Evolutionary conservation across 2,888 invertebrate species (phyloP), one percentile per base, ranked within the genome.

Genomic region (Clitarchus hookeri): DNA sequence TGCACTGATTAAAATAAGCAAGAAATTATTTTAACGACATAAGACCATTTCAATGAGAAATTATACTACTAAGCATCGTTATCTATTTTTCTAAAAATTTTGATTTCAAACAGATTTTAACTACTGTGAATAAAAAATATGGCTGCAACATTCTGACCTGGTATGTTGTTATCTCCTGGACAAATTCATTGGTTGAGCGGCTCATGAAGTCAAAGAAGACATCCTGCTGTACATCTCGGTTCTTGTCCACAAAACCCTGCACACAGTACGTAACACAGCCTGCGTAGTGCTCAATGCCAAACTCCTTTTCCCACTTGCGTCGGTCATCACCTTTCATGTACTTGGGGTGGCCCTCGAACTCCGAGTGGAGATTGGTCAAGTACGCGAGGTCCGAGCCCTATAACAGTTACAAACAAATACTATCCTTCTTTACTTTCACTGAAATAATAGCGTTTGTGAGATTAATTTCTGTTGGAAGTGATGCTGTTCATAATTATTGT

Each of bases 161-260:
- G 91, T 94, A 95, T 89, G 93, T 94, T 1, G 94, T 94, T 16
- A 95, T 92, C 89, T 97, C 96, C 90, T 96, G 95, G 0, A 98
- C 96, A 90, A 97, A 97, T 78, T 95, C 94, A 90, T 97, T 97
- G 8, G 94, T 94, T 84, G 97, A 97, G 80, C 97, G 93, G 83
- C 96, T 96, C 93, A 98, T 95, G 88, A 96, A 96, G 91, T 98
- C 97, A 88, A 98, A 97, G 90, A 98, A 96, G 0, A 97, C 97
- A 90, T 98, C 98, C 91, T 98, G 98, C 90, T 98, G 98, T 0
- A 97, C 97, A 90, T 98, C 98, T 13, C 97, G 93, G 91, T 98
- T 98, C 92, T 98, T 98, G 90, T 98, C 97, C 0, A 98, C 97
- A 91, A 98, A 96, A 26, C 98, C 97, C 87, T 95, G 94, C 9